A percentile compares a stretch with the other conserved stretches of the same genome.
Evolutionary conservation across 2,113 vertebrate genomes (phyloP).

Genomic region (Platysternon megacephalum): DNA sequence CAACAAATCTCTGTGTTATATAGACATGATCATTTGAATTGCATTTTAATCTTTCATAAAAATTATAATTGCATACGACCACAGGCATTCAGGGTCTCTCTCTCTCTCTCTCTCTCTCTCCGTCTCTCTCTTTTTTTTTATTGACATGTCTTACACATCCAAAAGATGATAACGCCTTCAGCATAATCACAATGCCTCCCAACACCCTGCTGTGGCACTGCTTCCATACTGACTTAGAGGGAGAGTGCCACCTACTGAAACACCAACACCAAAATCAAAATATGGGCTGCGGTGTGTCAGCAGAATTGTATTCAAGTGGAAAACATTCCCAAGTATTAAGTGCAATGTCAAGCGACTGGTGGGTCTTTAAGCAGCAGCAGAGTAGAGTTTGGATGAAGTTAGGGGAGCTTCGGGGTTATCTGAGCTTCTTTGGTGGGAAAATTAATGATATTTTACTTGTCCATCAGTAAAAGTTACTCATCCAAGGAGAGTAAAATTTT

Average conservation of each 20-base stretch:
- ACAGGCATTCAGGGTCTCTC: too few species aligned
- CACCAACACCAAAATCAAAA: not conserved
- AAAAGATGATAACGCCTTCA: not conserved
- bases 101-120: too few species aligned
- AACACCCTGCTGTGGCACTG: fast-evolving
- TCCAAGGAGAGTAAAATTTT: not conserved
- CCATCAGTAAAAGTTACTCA: not conserved
- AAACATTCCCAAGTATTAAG: not conserved
- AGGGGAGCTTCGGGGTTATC: not conserved
- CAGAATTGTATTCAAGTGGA: not conserved
- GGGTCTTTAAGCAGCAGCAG: not conserved
- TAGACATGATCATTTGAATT: not conserved
- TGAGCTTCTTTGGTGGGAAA: not conserved
- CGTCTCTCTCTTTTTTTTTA: not conserved
- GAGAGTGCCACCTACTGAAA: not conserved
- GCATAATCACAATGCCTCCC: not conserved
- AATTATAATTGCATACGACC: not conserved
- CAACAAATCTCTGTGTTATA: not conserved
- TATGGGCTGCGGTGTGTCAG: not conserved
- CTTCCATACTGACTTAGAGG: not conserved
- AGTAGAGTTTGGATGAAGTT: not conserved
- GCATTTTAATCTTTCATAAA: not conserved
- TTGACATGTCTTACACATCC: not conserved
- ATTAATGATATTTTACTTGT: not conserved
- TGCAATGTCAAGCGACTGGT: not conserved